Base-by-base conservation (phyloP, 2,888 invertebrate species). In the Entomobrya proxima region DNA sequence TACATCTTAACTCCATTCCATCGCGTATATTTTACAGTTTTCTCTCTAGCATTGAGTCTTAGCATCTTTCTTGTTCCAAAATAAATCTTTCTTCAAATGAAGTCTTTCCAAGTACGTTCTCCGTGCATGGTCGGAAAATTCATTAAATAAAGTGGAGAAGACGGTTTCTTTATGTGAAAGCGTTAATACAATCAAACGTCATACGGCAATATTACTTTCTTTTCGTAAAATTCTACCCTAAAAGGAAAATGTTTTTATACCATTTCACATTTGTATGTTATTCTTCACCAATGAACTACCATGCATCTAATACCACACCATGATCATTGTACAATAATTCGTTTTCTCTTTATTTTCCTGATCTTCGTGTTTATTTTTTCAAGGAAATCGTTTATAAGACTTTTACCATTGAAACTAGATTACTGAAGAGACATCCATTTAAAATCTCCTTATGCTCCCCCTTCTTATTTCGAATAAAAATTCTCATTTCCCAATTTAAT, bases 1-100 rank as follows among this genome's bases (percentile, higher is more conserved):
- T 78, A 35, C 79, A 79, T 32, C 69, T 79, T 79, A 78, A 78
- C 44, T 78, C 64, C 44, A 40, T 44, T 67, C 78, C 3, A 50
- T 32, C 32, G 32, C 35, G 21, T 18, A 13, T 32, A 27, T 21
- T 37, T 21, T 21, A 55, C 55, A 18, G 13, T 55, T 11, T 18
- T 24, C 32, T n/a, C 61, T 61, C 61, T 15, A 32, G 18, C 55
- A n/a, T n/a, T n/a, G n/a, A n/a, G n/a, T n/a, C n/a, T n/a, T n/a
- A n/a, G n/a, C n/a, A n/a, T n/a, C n/a, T n/a, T n/a, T n/a, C n/a
- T n/a, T n/a, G 55, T 58, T 15, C 6, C 15, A 30, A 58, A 58
- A 58, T 58, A 58, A 58, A 58, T 58, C 58, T 58, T 15, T 32
- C 58, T 58, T 58, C 32, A 58, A 58, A 27, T 55, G 27, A 58